Percentiles rank a stretch among this genome's conserved stretches.
phyloP scores from a whole-genome alignment of 23 tunicate genomes.

The Ascidia mentula region DNA sequence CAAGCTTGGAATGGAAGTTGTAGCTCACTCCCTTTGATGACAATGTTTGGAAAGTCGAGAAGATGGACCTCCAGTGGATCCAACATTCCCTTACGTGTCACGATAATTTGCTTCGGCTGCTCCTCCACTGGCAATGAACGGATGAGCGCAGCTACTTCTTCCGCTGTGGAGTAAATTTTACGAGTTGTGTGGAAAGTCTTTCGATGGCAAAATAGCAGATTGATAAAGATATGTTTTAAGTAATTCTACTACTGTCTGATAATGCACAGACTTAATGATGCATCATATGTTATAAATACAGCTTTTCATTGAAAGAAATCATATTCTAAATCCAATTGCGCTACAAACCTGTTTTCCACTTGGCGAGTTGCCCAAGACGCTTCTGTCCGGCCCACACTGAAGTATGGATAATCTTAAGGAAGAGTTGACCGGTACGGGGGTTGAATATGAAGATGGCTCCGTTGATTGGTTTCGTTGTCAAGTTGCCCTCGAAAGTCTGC shows the following conservation, averaged over 20 bases:
- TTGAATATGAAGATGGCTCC: slow-evolving; percentile 99
- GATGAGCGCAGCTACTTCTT: slow-evolving; percentile 99
- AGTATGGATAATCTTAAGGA: slow-evolving; percentile 98
- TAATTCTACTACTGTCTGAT: too few relatives aligned
- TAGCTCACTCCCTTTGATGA: slow-evolving; percentile 97
- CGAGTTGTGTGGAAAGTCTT: too few relatives aligned
- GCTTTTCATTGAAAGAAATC: too few relatives aligned
- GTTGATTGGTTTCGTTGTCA: slow-evolving; percentile 99
- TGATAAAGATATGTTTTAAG: too few relatives aligned
- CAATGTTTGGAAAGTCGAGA: slow-evolving; percentile 99
- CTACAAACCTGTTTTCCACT: slow-evolving; percentile 95
- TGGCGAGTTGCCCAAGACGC: slow-evolving; percentile 99
- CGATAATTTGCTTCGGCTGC: slow-evolving; percentile 99
- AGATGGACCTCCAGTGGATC: slow-evolving; percentile 99
- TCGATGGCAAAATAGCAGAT: too few relatives aligned
- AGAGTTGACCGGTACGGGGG: slow-evolving; percentile 98
- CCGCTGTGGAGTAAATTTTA: slow-evolving; percentile 51
- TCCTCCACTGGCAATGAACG: slow-evolving; percentile 99
- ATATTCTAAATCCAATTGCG: too few relatives aligned
- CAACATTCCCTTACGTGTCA: slow-evolving; percentile 99
- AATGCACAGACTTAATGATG: too few relatives aligned
- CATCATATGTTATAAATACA: too few relatives aligned
- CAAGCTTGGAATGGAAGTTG: slow-evolving; percentile 99
- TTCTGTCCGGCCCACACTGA: slow-evolving; percentile 99
- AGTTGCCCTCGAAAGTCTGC: slow-evolving; percentile 98